Evolutionary conservation across 2,113 vertebrate genomes (phyloP).

Genomic region (Aphelocoma coerulescens): DNA sequence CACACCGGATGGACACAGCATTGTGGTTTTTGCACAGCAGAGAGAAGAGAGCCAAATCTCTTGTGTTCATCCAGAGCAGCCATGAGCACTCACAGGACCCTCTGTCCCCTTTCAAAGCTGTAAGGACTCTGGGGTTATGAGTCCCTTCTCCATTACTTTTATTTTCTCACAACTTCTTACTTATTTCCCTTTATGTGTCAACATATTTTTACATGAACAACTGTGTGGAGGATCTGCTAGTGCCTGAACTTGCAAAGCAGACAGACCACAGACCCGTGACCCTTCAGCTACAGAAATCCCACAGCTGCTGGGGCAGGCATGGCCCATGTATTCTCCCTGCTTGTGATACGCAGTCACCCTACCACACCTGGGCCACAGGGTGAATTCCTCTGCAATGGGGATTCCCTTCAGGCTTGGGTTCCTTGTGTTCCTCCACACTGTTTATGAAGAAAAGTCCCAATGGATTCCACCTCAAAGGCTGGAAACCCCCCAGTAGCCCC

Average conservation of each 20-base stretch:
- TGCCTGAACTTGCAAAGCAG: background rate
- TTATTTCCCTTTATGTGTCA: background rate
- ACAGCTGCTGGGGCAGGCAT: background rate
- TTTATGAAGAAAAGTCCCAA: background rate
- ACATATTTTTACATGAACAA: rapidly evolving
- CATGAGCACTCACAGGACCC: background rate
- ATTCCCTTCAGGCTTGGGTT: background rate
- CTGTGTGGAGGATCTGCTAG: background rate
- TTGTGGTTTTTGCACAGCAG: background rate
- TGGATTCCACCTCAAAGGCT: background rate
- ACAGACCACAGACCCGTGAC: background rate
- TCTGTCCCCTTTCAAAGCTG: background rate
- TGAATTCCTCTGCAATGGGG: background rate
- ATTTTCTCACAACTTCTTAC: background rate
- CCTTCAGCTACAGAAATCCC: background rate
- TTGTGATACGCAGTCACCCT: background rate
- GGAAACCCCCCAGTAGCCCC: background rate
- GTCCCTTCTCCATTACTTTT: background rate
- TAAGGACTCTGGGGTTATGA: rapidly evolving
- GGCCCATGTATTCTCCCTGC: background rate
- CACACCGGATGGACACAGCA: rapidly evolving
- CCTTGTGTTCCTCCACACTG: background rate
- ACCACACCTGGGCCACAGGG: rapidly evolving
- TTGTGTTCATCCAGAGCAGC: rapidly evolving
- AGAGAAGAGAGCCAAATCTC: background rate